A percentile compares a stretch with the other conserved stretches of the same genome.
These are phyloP conservation scores for Synergus itoensis DNA, from an alignment of 2,888 invertebrate species.

Conservation along the genomic window DNA sequence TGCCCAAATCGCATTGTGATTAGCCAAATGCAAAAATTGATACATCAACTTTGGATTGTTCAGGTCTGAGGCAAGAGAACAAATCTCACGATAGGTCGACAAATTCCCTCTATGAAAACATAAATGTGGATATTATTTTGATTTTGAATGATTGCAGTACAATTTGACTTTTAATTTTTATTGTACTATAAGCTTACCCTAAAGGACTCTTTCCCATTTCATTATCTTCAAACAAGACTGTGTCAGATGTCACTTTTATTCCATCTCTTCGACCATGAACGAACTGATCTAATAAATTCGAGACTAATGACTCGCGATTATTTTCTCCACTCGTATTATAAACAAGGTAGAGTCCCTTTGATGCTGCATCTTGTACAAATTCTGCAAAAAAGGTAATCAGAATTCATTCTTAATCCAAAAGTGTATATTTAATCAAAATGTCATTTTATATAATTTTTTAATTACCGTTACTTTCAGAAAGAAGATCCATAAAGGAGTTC, in stretches of 20 bases:
- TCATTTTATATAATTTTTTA: neutral
- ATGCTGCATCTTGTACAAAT: constrained; percentile 95
- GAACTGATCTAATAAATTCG: constrained; percentile 89
- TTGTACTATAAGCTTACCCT: constrained; percentile 81
- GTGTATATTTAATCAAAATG: constrained; percentile 10
- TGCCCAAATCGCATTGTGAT: constrained; percentile 96
- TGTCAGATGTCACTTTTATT: constrained; percentile 88
- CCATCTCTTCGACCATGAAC: constrained; percentile 88
- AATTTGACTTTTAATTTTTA: constrained; percentile 4
- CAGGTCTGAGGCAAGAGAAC: constrained; percentile 94
- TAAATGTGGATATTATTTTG: neutral
- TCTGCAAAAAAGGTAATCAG: constrained; percentile 80
- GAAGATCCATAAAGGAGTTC: constrained; percentile 90
- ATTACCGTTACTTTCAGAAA: constrained; percentile 93
- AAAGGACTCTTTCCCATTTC: constrained; percentile 92
- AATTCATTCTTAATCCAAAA: constrained; percentile 11
- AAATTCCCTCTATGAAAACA: constrained; percentile 86
- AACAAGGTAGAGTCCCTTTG: constrained; percentile 93
- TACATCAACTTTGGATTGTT: constrained; percentile 97
- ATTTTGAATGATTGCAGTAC: neutral
- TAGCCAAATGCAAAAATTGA: constrained; percentile 97
- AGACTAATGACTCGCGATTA: constrained; percentile 86
- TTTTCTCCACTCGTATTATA: constrained; percentile 89
- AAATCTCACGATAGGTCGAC: constrained; percentile 96
- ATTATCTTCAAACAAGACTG: constrained; percentile 93